A percentile compares a stretch with the other conserved stretches of the same genome.
phyloP scores from a whole-genome alignment of 2,888 invertebrate genomes.

The Drosophila pseudotalamancana region DNA sequence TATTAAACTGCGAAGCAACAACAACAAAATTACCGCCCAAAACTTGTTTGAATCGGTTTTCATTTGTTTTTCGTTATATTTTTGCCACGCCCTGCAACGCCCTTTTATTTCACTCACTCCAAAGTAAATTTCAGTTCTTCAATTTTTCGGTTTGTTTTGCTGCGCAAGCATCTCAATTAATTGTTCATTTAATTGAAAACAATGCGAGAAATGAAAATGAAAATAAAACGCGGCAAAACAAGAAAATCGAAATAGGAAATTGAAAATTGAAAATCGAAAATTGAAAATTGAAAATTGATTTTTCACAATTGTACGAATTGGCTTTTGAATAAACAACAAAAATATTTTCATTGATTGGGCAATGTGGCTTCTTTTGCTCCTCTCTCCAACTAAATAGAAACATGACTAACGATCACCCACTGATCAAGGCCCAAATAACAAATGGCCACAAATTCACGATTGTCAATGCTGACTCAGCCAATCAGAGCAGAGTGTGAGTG shows the following conservation, averaged over 20 bases:
- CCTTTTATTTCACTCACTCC: conserved; percentile 17
- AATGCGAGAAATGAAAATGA: conserved; percentile 49
- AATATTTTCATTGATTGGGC: conserved; percentile 31
- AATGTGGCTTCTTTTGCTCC: conserved; percentile 5
- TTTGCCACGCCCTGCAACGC: conserved; percentile 14
- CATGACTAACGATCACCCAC: conserved; percentile 25
- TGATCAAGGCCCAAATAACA: conserved; percentile 26
- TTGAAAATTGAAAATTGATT: conserved; percentile 10
- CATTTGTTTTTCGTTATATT: conserved; percentile 30
- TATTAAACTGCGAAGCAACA: conserved; percentile 22
- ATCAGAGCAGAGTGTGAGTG: too few relatives aligned
- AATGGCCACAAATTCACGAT: too few relatives aligned
- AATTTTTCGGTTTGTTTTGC: conserved; percentile 34
- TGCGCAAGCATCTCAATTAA: conserved; percentile 73
- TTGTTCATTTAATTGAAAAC: conserved; percentile 67
- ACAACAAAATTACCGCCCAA: conserved; percentile 17
- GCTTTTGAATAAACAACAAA: conserved; percentile 38
- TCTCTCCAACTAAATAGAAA: conserved; percentile 24
- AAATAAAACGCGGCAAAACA: conserved; percentile 39
- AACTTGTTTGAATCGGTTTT: conserved; percentile 73
- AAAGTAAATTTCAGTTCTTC: too few relatives aligned
- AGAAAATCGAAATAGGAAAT: conserved; percentile 3
- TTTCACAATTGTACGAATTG: background rate
- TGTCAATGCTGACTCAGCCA: conserved; percentile 18
- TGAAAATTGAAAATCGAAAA: conserved; percentile 3